Conservation (phyloP, 2,797 vertebrate genomes). For the Aplochiton taeniatus region DNA sequence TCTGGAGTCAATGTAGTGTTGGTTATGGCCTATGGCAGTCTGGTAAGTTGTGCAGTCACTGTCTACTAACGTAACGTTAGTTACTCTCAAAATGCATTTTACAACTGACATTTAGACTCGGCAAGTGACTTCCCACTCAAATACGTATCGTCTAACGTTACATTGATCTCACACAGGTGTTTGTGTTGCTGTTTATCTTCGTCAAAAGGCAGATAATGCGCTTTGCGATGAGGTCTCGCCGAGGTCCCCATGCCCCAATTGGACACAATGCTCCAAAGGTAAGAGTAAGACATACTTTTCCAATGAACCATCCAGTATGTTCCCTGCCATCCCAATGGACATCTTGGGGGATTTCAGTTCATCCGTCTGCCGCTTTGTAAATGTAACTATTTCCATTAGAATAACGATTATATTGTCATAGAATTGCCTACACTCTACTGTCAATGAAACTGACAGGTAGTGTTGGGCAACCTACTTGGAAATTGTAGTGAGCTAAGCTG, state of each 20-base stretch:
- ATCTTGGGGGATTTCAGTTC: too few species aligned
- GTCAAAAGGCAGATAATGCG: slow-evolving; percentile 98
- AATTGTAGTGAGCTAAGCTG: too few species aligned
- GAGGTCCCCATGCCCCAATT: slow-evolving; percentile 92
- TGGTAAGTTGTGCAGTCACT: slow-evolving; percentile 77
- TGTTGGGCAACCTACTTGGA: too few species aligned
- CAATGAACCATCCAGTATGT: background rate
- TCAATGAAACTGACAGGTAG: too few species aligned
- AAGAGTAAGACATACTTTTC: slow-evolving; percentile 56
- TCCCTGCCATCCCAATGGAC: background rate
- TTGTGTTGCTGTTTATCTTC: slow-evolving; percentile 96
- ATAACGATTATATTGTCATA: too few species aligned
- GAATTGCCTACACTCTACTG: too few species aligned
- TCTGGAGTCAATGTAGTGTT: slow-evolving; percentile 95
- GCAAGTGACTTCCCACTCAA: too few species aligned
- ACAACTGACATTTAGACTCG: too few species aligned
- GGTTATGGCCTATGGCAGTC: slow-evolving; percentile 93
- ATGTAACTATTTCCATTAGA: too few species aligned
- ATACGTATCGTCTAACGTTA: rapidly evolving
- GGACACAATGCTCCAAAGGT: slow-evolving; percentile 98
- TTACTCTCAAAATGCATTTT: background rate
- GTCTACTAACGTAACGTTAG: background rate
- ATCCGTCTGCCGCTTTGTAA: too few species aligned
- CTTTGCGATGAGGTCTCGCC: slow-evolving; percentile 95
- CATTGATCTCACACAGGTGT: slow-evolving; percentile 77